phyloP scores from a whole-genome alignment of 1,140 invertebrate species.

The Diorhabda elongata region DNA sequence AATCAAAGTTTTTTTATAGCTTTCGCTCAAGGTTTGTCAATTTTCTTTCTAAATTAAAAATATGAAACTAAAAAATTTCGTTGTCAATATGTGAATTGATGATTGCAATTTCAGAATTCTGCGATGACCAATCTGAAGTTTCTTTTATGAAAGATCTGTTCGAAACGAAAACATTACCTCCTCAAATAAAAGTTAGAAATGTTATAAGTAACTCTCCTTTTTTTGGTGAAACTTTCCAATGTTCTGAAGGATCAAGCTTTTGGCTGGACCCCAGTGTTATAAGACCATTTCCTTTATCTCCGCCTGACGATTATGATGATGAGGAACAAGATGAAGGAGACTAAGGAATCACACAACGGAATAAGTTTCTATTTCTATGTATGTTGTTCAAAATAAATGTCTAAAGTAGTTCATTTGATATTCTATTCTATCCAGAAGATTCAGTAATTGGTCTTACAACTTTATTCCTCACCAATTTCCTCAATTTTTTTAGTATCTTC shows the following conservation, averaged over 20 bases:
- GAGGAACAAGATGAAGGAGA: not conserved
- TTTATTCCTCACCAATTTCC: no score
- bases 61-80: not conserved
- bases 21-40: slow-evolving; percentile 4
- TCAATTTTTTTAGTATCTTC: no score
- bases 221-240: slow-evolving; percentile 3
- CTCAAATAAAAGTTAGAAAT: slow-evolving; percentile 8
- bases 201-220: slow-evolving; percentile 8
- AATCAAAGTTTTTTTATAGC: slow-evolving; percentile 9
- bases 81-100: not conserved
- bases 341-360: not conserved
- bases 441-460: no score
- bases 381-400: no score
- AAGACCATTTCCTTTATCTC: slow-evolving; percentile 6
- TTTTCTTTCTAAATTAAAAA: not conserved
- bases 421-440: no score
- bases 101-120: slow-evolving; percentile 1
- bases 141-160: not conserved
- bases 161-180: not conserved
- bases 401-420: no score
- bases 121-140: not conserved
- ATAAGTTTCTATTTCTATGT: no score
- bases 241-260: slow-evolving; percentile 7
- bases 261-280: not conserved
- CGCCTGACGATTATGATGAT: slow-evolving; percentile 1